Base-by-base conservation (phyloP, 2,797 vertebrate species). In the Sebastes iracundus region DNA sequence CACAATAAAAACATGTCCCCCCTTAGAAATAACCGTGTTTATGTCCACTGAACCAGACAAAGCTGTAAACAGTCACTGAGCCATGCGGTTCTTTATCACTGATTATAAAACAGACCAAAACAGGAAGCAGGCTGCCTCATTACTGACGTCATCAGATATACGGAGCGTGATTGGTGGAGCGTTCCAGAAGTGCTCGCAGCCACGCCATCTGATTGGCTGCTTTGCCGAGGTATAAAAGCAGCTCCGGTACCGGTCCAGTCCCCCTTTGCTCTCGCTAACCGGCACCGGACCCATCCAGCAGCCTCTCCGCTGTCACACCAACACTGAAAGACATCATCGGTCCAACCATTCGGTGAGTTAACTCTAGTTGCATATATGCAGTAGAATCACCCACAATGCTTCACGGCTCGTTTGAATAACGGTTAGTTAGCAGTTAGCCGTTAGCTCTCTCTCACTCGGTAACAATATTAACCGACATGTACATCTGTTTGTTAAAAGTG, bases 131-230 rank as follows among this genome's bases (percentile, higher is more conserved):
- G 6, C 6, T 0, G 38, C 16, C 1, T 11, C 12, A 6, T 18
- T 6, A 2, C 0, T 2, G 0, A 5, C 80, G 74, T 84, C 61
- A 84, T n/a, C 3, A 42, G 6, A 3, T 2, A 30, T 0, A 2
- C 9, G 1, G 1, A 16, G 0, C 4, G 2, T 61, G 18, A 95
- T 95, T 95, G 95, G 95, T 85, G 18, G 13, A 65, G 7, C 2
- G 4, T 66, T 59, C 23, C 4, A 8, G 30, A 72, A 56, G 5
- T 6, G 23, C 63, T 30, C 1, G 5, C 28, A 28, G 70, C 12
- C 25, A 65, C 76, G 64, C 32, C 53, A 30, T 82, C 16, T 93
- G 91, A 96, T 96, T 96, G 95, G 96, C 64, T 87, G n/a, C 12
- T 4, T n/a, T 65, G 25, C 80, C 86, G 87, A 5, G 75, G 1